Base-by-base conservation (phyloP, 2,888 invertebrate species). In the Mythimna albipuncta region DNA sequence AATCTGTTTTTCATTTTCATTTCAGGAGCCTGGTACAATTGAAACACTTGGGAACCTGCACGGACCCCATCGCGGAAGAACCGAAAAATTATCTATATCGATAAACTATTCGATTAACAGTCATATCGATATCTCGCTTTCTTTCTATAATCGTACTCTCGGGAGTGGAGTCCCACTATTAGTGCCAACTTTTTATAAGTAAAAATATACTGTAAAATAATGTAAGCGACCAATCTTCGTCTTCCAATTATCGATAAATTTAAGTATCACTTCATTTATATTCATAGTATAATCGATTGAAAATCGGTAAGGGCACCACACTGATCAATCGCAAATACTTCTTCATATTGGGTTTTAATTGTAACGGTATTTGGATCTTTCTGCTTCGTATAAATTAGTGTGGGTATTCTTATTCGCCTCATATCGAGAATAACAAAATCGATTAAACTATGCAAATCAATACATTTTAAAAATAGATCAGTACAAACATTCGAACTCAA, bases 1-100 rank as follows among this genome's bases (percentile, higher is more conserved):
- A 6, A 41, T 13, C 58, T 44, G 10, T 69, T 61, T 63, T 38
- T 64, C 44, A 50, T 75, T 70, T 81, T 73, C 38, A 74, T 94
- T 93, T 6, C 94, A 96, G 96, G 91, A 97, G 98, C 88, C 93
- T 98, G 85, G 98, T 99, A 62, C 97, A 97, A 83, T 97, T 98
- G 92, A 98, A 98, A 89, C 97, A 98, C 89, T 97, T 98, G 90
- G 99, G 99, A 63, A 98, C 98, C 35, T 99, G 99, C 94, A 98
- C 98, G 64, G 98, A 98, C 83, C 98, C 98, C 3, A 97, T 98
- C 67, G 98, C 98, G 83, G 98, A 98, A 90, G 97, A 97, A 87
- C 98, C 98, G 81, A 98, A 98, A 91, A 99, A 99, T 94, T 99
- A 98, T 95, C 97, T 99, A 82, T 99, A 99, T 95, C 94, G 96